Base-by-base conservation (phyloP, 2,797 vertebrate genomes). In the Leptatherina wallacei region DNA sequence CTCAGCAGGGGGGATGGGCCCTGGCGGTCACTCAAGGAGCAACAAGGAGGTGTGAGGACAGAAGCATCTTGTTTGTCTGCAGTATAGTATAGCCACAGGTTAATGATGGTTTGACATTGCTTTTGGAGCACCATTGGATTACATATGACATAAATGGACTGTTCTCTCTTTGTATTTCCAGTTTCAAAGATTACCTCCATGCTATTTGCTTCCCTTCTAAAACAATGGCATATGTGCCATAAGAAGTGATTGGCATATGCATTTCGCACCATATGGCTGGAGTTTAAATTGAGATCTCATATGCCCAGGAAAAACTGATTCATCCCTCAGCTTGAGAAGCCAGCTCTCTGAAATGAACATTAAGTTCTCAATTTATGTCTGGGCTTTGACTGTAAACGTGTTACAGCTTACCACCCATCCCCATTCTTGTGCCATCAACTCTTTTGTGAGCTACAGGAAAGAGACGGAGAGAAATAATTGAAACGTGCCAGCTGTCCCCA, bases 401-500 rank as follows among this genome's bases (percentile, higher is more conserved):
- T 92, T 88, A 76, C 85, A 88, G 92, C 88, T 92, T 91, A 91
- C 89, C 91, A 91, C 90, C 89, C 88, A 32, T 90, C 78, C 81
- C 81, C 82, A 72, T 85, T 89, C 89, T 86, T 85, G 81, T 78
- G 79, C 90, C 86, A 84, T 92, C 87, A 84, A 80, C 78, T 90
- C 89, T 84, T 89, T 92, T 93, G 88, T 93, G 85, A 88, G 90
- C 88, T 81, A 85, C 85, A 63, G 80, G 62, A 61, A 79, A 89
- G 88, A 91, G 80, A 87, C 77, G 58, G 77, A 85, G 82, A 90
- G 88, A 84, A 91, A 89, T 91, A 90, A 93, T 89, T 92, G 87
- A 93, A 93, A 91, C 78, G 49, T 88, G 89, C 91, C 94, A 94
- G 92, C 92, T 94, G 93, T 94, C 91, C 88, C 87, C 84, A 70